A percentile compares a stretch with the other conserved stretches of the same genome.
Evolutionary conservation across 2,797 vertebrate species (phyloP).

Genomic region (Arvicola amphibius): DNA sequence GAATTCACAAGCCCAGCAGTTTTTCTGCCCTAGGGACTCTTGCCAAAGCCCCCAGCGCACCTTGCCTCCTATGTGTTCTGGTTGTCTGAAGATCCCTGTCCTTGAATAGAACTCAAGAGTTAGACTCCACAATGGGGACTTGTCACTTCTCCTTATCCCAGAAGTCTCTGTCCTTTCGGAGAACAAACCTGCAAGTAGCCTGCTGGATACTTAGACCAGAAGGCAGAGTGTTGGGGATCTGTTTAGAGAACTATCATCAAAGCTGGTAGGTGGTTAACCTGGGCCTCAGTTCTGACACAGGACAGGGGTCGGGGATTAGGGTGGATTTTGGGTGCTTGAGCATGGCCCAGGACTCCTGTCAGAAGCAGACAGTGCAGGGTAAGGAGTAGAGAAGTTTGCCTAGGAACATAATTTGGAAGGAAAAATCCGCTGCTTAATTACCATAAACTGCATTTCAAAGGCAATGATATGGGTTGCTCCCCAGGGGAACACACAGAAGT

Average conservation of each 20-base stretch:
- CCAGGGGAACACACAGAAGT: background rate
- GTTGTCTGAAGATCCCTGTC: background rate
- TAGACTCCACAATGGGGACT: background rate
- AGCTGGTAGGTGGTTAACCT: background rate
- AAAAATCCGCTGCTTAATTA: background rate
- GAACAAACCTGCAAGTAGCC: background rate
- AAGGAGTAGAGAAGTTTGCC: background rate
- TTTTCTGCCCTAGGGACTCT: conserved; percentile 34
- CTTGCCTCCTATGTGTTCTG: background rate
- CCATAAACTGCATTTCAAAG: background rate
- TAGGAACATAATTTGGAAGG: background rate
- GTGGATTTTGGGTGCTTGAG: background rate
- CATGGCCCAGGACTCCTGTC: background rate
- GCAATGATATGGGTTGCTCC: background rate
- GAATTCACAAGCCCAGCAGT: background rate
- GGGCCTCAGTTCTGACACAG: background rate
- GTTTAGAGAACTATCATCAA: background rate
- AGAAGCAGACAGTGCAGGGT: background rate
- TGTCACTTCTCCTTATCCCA: background rate
- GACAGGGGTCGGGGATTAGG: too few species aligned
- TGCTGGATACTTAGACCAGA: background rate
- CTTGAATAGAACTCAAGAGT: background rate
- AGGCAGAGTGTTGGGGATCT: background rate
- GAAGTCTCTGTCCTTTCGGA: background rate
- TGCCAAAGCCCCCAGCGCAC: background rate